These are phyloP conservation scores for Drosophila sucinea DNA, from an alignment of 1,140 invertebrate species.

Conservation along the genomic window DNA sequence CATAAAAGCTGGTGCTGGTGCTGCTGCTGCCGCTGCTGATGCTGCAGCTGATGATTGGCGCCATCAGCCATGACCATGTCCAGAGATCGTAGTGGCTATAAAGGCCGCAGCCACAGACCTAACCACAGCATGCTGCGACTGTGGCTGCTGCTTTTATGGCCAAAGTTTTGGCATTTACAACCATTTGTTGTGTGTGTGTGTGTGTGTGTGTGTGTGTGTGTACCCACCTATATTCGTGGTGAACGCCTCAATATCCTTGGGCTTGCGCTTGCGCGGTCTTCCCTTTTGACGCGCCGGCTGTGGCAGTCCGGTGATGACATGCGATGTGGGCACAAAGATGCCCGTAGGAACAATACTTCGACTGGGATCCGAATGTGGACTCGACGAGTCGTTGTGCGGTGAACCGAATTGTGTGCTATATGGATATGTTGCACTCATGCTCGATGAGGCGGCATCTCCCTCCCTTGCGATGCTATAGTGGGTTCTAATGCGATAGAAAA, in stretches of 20 bases:
- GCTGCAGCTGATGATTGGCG: conserved; percentile 48
- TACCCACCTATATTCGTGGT: conserved; percentile 88
- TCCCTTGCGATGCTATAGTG: conserved; percentile 91
- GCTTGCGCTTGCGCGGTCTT: conserved; percentile 94
- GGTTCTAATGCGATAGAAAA: conserved; percentile 83
- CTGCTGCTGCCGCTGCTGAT: conserved; percentile 11
- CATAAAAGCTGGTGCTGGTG: conserved; percentile 44
- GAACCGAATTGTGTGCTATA: conserved; percentile 83
- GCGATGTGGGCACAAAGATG: conserved; percentile 79
- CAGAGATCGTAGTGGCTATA: conserved; percentile 37
- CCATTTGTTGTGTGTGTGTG: not conserved
- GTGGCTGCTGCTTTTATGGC: conserved; percentile 43
- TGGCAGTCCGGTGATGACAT: conserved; percentile 83
- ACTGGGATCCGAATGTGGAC: conserved; percentile 80
- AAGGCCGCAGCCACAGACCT: conserved; percentile 24
- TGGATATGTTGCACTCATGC: conserved; percentile 86
- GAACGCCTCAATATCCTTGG: conserved; percentile 93
- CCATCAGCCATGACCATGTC: conserved; percentile 31
- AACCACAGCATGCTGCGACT: conserved; percentile 9
- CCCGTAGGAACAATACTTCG: conserved; percentile 82
- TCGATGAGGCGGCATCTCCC: conserved; percentile 86
- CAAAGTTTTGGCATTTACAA: conserved; percentile 49
- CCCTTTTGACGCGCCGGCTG: conserved; percentile 93
- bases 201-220: not conserved
- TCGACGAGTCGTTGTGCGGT: conserved; percentile 81